Evolutionary conservation across 2,113 vertebrate genomes (phyloP), one percentile per base, ranked within the genome.

Genomic region (Anas platyrhynchos): DNA sequence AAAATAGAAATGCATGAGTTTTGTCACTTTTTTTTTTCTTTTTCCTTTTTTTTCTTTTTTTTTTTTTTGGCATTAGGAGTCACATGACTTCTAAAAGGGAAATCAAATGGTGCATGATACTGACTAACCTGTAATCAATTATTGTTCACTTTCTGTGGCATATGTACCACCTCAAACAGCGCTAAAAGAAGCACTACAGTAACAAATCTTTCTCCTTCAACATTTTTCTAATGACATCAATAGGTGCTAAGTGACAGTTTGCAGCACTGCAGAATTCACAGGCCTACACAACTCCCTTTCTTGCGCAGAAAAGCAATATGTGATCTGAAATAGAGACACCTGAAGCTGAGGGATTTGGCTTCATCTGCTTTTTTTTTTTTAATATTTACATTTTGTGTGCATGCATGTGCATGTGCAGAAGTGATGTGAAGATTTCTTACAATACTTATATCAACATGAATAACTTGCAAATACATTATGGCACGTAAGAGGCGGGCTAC

Each of bases 1-100:
- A 95, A 95, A 96, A 94, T 88, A 92, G 84, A 95, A 96, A 93
- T 93, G 94, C 83, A 90, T 94, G 90, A 95, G 59, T 96, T 97
- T 67, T 96, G 72, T 89, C 86, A 85, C 87, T 65, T 93, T 80
- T 65, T 50, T 46, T 68, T 34, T 16, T 9, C 59, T 29, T 68
- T 46, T 20, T 10, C 54, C 25, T 68, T 93, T 80, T 65, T 50
- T 68, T 46, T 65, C 91, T 77, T 61, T 50, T 41, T 59, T 68
- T 46, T 20, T 13, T 66, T 29, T 96, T 95, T 96, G 81, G 92
- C 89, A 92, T 94, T 82, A 68, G 86, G 89, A 95, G 77, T 94
- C 71, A n/a, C 75, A 27, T 46, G 92, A 94, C 88, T 88, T 96
- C 88, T 86, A 93, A 96, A 97, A 89, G 83, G 55, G 92, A 96